Evolutionary conservation across 53 echinoderm and acorn worm species (phyloP).

Genomic region (Arbacia lixula): DNA sequence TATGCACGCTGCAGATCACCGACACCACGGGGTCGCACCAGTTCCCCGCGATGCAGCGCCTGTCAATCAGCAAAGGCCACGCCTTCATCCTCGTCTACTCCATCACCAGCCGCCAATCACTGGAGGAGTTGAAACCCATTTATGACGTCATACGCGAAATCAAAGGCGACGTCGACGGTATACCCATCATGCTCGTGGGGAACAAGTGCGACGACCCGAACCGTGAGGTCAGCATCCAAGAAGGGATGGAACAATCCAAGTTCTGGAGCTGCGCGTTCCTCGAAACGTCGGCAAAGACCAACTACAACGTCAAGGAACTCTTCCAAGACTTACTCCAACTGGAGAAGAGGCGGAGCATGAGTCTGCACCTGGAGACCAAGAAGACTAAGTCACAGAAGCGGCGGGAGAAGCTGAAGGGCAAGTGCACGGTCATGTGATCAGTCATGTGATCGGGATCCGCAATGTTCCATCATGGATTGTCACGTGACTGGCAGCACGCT

Average conservation of each 20-base stretch:
- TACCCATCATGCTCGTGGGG: slow-evolving; percentile 97
- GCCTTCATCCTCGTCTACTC: slow-evolving; percentile 99
- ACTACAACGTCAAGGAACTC: slow-evolving; percentile 99
- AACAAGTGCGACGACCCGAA: slow-evolving; percentile 98
- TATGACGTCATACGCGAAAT: slow-evolving; percentile 94
- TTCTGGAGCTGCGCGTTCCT: slow-evolving; percentile 93
- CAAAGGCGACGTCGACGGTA: slow-evolving; percentile 98
- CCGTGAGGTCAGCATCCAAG: slow-evolving; percentile 89
- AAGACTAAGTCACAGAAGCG: slow-evolving; percentile 98
- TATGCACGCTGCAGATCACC: slow-evolving; percentile 97
- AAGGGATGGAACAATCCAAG: slow-evolving; percentile 95
- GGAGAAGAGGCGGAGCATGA: slow-evolving; percentile 98
- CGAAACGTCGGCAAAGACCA: slow-evolving; percentile 98
- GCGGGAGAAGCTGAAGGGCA: slow-evolving; percentile 97
- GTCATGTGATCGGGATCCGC: neutral
- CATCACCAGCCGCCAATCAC: slow-evolving; percentile 95
- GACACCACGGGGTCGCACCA: slow-evolving; percentile 99
- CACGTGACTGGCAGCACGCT: slow-evolving; percentile 25
- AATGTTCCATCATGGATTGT: neutral
- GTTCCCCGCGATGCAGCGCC: slow-evolving; percentile 99
- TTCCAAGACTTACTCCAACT: slow-evolving; percentile 96
- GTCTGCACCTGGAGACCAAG: slow-evolving; percentile 96
- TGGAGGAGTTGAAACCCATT: slow-evolving; percentile 99
- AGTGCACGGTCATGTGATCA: slow-evolving; percentile 97
- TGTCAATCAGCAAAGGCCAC: slow-evolving; percentile 98